A percentile compares a stretch with the other conserved stretches of the same genome.
Conservation (phyloP, 2,797 vertebrate genomes). For the Selene dorsalis region DNA sequence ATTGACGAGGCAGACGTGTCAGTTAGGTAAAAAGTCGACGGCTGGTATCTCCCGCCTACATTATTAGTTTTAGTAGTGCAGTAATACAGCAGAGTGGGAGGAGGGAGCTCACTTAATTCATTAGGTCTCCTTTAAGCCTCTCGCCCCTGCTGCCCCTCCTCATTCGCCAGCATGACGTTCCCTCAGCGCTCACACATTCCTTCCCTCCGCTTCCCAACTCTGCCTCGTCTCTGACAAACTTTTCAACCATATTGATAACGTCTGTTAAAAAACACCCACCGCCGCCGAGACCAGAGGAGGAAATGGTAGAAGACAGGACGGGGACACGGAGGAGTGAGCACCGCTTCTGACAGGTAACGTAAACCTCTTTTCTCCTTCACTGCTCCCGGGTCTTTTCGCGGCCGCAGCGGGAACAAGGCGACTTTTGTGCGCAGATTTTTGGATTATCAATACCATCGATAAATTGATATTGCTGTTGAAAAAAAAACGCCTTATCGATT, state of each 20-base stretch:
- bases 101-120: conserved; percentile 34
- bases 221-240: conserved; percentile 14
- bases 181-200: conserved; percentile 45
- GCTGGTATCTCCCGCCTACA: no score
- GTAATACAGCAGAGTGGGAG: neutral
- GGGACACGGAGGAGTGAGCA: neutral
- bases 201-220: conserved; percentile 38
- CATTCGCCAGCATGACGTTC: conserved; percentile 65
- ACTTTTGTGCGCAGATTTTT: conserved; percentile 31
- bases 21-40: no score
- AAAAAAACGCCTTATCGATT: neutral
- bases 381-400: neutral
- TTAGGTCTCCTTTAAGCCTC: conserved; percentile 68
- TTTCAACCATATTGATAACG: neutral
- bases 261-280: neutral
- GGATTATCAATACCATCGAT: conserved; percentile 41
- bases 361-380: neutral
- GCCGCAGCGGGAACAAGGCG: conserved; percentile 39
- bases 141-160: conserved; percentile 71
- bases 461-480: neutral
- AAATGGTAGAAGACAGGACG: conserved; percentile 31
- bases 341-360: conserved; percentile 71
- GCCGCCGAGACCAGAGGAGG: neutral
- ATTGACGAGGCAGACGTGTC: no score
- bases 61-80: no score